These are phyloP conservation scores for Tillus elongatus DNA, from an alignment of 2,888 invertebrate species.

Conservation along the genomic window DNA sequence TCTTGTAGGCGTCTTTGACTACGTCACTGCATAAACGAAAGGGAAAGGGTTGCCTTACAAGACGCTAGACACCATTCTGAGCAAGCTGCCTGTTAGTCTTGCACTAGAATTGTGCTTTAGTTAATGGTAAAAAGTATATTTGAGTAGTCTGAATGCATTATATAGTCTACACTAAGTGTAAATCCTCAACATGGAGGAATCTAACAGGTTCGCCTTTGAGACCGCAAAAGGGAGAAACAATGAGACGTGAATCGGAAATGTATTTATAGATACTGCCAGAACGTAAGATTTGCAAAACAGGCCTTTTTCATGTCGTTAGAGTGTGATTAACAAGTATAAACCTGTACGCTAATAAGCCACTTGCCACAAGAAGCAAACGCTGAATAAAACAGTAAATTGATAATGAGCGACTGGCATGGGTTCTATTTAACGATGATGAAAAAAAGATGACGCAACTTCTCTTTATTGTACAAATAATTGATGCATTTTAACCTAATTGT, in stretches of 20 bases:
- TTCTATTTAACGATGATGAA: no score
- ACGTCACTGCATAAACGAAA: no score
- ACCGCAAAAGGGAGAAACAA: conserved; percentile 21
- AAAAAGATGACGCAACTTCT: no score
- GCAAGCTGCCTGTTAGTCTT: conserved; percentile 20
- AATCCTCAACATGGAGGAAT: conserved; percentile 22
- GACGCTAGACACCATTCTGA: conserved; percentile 17
- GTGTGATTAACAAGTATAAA: conserved; percentile 1
- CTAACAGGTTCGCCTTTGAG: conserved; percentile 18
- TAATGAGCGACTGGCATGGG: no score
- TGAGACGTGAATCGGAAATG: conserved; percentile 20
- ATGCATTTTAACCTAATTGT: no score
- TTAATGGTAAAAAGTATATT: conserved; percentile 25
- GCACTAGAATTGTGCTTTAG: conserved; percentile 23
- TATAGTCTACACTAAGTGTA: conserved; percentile 17
- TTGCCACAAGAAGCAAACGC: no score
- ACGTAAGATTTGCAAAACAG: conserved; percentile 13
- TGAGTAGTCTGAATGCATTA: conserved; percentile 23
- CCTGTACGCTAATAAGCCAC: neutral
- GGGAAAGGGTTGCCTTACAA: no score
- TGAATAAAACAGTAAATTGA: no score
- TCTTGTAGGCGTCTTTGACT: no score
- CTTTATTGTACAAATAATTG: no score
- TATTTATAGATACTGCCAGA: conserved; percentile 19
- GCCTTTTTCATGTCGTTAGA: conserved; percentile 2